phyloP scores from a whole-genome alignment of 2,888 invertebrate species.

The Megastigmus dorsalis region DNA sequence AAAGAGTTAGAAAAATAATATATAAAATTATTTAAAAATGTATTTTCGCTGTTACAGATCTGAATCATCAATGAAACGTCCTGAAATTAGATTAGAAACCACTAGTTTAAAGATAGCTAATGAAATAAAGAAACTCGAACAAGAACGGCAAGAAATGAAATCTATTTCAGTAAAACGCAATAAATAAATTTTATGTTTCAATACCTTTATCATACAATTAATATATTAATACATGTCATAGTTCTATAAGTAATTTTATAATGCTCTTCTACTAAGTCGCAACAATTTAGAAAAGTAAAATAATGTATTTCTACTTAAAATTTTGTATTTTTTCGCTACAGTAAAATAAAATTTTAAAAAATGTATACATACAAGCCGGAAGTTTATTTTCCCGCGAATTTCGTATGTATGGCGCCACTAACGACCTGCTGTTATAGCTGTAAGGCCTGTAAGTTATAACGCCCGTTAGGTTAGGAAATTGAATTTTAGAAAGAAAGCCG shows the following conservation, averaged over 20 bases:
- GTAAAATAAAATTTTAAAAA: neutral
- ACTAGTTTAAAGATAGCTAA: neutral
- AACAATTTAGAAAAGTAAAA: too few species aligned
- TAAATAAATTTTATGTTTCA: conserved; percentile 8
- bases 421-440: conserved; percentile 8
- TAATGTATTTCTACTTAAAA: too few species aligned
- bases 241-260: too few species aligned
- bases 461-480: conserved; percentile 44
- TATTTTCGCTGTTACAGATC: too few species aligned
- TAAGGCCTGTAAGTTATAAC: neutral
- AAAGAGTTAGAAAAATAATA: too few species aligned
- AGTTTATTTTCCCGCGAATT: conserved; percentile 31
- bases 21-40: too few species aligned
- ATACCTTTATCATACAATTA: neutral
- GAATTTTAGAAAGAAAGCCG: conserved; percentile 33
- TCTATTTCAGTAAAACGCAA: neutral
- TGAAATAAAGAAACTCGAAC: conserved; percentile 35
- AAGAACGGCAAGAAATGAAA: conserved; percentile 13
- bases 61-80: conserved; percentile 41
- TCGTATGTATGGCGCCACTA: conserved; percentile 17
- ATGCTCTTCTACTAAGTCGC: too few species aligned
- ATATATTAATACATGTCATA: neutral
- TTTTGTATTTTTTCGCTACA: too few species aligned
- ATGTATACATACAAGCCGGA: conserved; percentile 22
- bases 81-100: conserved; percentile 39